Conservation (phyloP, 2,888 invertebrate species). For the Strigamia maritima region DNA sequence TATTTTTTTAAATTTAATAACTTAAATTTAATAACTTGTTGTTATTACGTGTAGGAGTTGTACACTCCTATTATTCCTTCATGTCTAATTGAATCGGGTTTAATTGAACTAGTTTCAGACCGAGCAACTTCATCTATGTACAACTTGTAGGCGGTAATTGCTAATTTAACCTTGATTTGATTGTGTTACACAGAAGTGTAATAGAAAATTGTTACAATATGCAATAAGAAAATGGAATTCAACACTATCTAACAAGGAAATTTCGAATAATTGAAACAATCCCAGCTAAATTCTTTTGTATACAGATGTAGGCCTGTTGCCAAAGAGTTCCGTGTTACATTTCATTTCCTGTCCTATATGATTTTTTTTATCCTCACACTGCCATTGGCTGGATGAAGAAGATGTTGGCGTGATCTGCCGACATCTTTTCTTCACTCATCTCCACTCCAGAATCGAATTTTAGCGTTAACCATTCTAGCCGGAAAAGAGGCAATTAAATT, state of each 20-base stretch:
- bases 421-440: background rate
- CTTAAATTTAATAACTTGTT: background rate
- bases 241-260: background rate
- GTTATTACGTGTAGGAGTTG: background rate
- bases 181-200: background rate
- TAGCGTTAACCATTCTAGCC: background rate
- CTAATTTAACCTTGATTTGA: background rate
- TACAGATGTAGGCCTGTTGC: background rate
- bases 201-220: background rate
- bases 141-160: background rate
- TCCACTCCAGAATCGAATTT: background rate
- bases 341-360: background rate
- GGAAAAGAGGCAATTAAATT: background rate
- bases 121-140: background rate
- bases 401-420: conserved; percentile 25
- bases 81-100: background rate
- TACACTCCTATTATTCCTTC: conserved; percentile 17
- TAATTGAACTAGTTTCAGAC: background rate
- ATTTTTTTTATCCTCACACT: background rate
- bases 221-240: background rate
- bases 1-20: too few species aligned
- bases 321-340: background rate
- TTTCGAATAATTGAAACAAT: background rate
- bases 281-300: background rate
- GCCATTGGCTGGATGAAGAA: background rate